Base-by-base conservation (phyloP, 1,140 invertebrate species). In the Melanaphis sacchari region DNA sequence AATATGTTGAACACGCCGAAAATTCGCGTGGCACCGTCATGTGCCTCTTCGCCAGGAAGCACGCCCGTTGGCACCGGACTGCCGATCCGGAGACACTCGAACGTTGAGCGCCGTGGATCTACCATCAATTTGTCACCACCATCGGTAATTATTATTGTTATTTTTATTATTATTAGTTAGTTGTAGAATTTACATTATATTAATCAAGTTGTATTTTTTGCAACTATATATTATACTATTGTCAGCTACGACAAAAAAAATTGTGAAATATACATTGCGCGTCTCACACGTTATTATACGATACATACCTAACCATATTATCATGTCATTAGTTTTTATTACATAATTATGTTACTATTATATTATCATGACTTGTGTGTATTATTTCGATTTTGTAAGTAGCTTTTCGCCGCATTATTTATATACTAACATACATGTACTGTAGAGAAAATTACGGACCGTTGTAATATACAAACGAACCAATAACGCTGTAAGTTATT, bases 1-100 rank as follows among this genome's bases (percentile, higher is more conserved):
- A 99, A 98, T 95, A 98, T 98, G 41, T 95, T 99, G 94, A 98
- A 98, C 96, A 96, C 98, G 43, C 97, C 98, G 24, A 98, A 98
- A 95, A 98, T 98, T 94, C 96, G 97, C 26, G 97, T 98, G 66
- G 97, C 97, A 6, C 97, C 97, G 66, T 98, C 97, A n/a, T 98
- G 97, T 95, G 97, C 97, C 6, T 98, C 97, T 26, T 98, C 97
- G 6, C 98, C 98, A 0, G 97, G 98, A 24, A 97, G 97, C 5
- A 98, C 98, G 18, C 97, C 97, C 2, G 97, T 97, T 43, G 97
- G 97, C 2, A 97, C 97, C 49, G 97, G 97, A 1, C 95, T 98
- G 43, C 98, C 98, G 5, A 97, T 98, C 24, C 96, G 98, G 46
- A 96, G 98, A 43, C 98, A 99, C 95, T 98, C 98, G 36, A 98